A percentile compares a stretch with the other conserved stretches of the same genome.
These are phyloP conservation scores for Osmerus eperlanus DNA, from an alignment of 2,113 vertebrate species.

Conservation along the genomic window DNA sequence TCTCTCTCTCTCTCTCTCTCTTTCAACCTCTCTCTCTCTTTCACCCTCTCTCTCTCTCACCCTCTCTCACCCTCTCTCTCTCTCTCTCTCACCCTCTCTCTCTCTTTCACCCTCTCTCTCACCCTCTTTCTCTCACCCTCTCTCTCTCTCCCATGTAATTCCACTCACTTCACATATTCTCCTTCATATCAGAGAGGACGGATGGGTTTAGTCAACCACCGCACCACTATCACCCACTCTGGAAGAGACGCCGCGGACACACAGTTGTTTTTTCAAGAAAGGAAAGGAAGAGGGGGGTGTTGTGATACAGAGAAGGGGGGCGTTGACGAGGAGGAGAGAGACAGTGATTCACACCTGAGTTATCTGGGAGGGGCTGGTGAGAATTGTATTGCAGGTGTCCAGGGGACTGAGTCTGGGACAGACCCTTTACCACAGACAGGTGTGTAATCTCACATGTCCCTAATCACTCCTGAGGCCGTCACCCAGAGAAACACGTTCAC, in stretches of 20 bases:
- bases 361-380: slow-evolving; percentile 46
- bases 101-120: too few species aligned
- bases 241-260: slow-evolving; percentile 23
- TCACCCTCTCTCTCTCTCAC: too few species aligned
- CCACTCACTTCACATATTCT: neutral
- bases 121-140: too few species aligned
- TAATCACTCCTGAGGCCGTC: neutral
- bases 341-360: slow-evolving; percentile 61
- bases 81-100: too few species aligned
- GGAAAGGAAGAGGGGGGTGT: neutral
- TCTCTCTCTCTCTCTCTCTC: neutral
- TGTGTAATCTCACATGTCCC: slow-evolving; percentile 52
- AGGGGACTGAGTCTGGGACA: slow-evolving; percentile 12
- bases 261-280: slow-evolving; percentile 47
- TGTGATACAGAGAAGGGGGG: slow-evolving; percentile 26
- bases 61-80: too few species aligned
- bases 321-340: slow-evolving; percentile 37
- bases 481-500: neutral
- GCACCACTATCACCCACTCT: too few species aligned
- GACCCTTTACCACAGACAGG: slow-evolving; percentile 47
- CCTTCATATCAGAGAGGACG: neutral
- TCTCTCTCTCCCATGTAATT: neutral
- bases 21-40: too few species aligned
- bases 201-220: too few species aligned
- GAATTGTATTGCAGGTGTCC: slow-evolving; percentile 61